phyloP scores from a whole-genome alignment of 92 coral and sea anemone genomes.

The Palythoa heliodiscus region DNA sequence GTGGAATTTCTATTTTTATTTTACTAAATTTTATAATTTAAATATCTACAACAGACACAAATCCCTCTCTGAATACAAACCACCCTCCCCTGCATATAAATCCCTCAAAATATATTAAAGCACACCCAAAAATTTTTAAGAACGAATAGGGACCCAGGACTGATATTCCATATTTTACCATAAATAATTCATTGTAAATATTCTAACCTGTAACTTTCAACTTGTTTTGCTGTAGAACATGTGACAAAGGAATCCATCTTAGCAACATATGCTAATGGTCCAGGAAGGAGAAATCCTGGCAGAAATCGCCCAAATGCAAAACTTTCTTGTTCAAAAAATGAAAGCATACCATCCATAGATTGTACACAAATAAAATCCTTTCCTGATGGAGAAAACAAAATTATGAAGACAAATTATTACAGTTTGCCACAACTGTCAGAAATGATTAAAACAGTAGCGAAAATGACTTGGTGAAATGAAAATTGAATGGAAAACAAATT shows the following conservation, averaged over 20 bases:
- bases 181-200: background rate
- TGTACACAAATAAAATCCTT: conserved; percentile 94
- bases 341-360: conserved; percentile 99
- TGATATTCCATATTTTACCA: background rate
- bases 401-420: background rate
- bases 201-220: conserved; percentile 92
- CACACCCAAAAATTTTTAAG: too few relatives aligned
- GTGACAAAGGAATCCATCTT: conserved; percentile 89
- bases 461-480: too few relatives aligned
- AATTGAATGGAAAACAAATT: too few relatives aligned
- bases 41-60: too few relatives aligned
- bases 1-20: too few relatives aligned
- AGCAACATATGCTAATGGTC: conserved; percentile 77
- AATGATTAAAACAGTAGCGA: too few relatives aligned
- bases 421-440: too few relatives aligned
- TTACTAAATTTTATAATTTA: too few relatives aligned
- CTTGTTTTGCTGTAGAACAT: conserved; percentile 77
- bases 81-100: too few relatives aligned
- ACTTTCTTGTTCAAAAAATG: conserved; percentile 99
- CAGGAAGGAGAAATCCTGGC: conserved; percentile 92
- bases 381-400: conserved; percentile 50
- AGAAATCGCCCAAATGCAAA: conserved; percentile 98
- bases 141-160: too few relatives aligned
- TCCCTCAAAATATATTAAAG: too few relatives aligned
- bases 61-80: too few relatives aligned